Evolutionary conservation across 2,797 vertebrate species (phyloP).

Genomic region (Cygnus olor): DNA sequence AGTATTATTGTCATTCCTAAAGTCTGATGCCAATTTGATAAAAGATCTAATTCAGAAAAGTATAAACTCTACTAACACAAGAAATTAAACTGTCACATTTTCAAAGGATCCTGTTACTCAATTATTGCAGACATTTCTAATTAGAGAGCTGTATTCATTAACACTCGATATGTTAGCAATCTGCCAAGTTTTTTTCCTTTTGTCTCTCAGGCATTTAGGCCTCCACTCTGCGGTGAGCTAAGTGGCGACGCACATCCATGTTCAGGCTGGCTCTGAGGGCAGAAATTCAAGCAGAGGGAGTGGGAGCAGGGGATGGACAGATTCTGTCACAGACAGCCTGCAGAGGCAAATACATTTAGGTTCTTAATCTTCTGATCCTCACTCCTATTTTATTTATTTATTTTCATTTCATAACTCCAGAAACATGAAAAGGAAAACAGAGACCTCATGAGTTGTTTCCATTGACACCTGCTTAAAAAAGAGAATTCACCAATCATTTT

Average conservation of each 20-base stretch:
- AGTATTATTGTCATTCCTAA: slow-evolving; percentile 38
- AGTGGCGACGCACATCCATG: neutral
- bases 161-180: slow-evolving; percentile 60
- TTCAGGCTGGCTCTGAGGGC: neutral
- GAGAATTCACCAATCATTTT: accelerated
- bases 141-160: slow-evolving; percentile 70
- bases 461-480: neutral
- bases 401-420: neutral
- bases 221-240: neutral
- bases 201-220: slow-evolving; percentile 30
- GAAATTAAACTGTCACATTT: slow-evolving; percentile 63
- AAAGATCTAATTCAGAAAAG: slow-evolving; percentile 35
- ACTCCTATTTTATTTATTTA: neutral
- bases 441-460: neutral
- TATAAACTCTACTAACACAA: slow-evolving; percentile 60
- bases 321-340: neutral
- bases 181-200: slow-evolving; percentile 55
- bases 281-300: neutral
- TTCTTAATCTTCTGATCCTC: neutral
- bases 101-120: slow-evolving; percentile 60
- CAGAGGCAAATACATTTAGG: neutral
- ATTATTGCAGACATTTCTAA: slow-evolving; percentile 66
- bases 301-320: neutral
- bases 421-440: neutral
- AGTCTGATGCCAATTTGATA: slow-evolving; percentile 46